Base-by-base conservation (phyloP, 2,888 invertebrate genomes). In the Charanyca ferruginea region DNA sequence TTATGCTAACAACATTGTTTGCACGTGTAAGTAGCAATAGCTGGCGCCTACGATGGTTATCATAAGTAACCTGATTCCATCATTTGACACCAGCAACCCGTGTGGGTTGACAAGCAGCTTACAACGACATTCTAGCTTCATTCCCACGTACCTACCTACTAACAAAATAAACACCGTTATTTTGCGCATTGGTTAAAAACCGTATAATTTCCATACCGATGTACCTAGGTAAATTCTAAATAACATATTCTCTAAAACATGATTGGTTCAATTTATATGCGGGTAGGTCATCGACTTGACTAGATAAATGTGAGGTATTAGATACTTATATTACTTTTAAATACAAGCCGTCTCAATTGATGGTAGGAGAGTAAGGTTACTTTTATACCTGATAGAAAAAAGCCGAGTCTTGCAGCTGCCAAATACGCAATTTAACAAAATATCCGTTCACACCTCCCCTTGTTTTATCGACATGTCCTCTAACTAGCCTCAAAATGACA, bases 41-140 rank as follows among this genome's bases (percentile, higher is more conserved):
- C 28, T 61, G 58, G 78, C 77, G 66, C 61, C 73, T 48, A 35
- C 51, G 38, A 54, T 54, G 49, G 35, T 25, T 54, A 52, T 66
- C 32, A n/a, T n/a, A 35, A 7, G 58, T 66, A 77, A 62, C 58
- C 44, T 13, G 65, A 73, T 54, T 25, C 67, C 16, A 66, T 59
- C 54, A 59, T 52, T 55, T 62, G 73, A 73, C 67, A 58, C 73
- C 51, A 62, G 18, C 49, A 77, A 66, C 66, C 52, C 16, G 57
- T 66, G 73, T 78, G 67, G 62, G 54, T 48, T 47, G 54, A 48
- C 32, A 59, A 52, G 23, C 16, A 49, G 51, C 38, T 64, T 47
- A 64, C 54, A 54, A 18, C 28, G 9, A 54, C 22, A 61, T 61
- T 73, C 66, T 67, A 52, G 55, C 59, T 44, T 9, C 3, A 55